phyloP scores from a whole-genome alignment of 30 jellyfish, hydroid and myxozoan genomes.

The Catostylus mosaicus region DNA sequence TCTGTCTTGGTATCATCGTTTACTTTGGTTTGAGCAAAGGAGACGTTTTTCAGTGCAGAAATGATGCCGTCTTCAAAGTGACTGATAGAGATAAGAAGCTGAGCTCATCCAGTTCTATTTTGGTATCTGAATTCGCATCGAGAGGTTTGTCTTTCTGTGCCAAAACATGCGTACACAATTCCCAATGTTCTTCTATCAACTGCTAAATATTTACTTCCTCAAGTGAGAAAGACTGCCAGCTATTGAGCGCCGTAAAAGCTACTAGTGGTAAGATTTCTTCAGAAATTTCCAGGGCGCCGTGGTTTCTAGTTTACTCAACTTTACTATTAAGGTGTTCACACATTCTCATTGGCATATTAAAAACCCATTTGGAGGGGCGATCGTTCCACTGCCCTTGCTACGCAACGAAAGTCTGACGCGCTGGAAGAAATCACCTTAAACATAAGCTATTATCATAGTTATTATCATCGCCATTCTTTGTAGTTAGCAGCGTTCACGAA shows the following conservation, averaged over 20 bases:
- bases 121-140: background rate
- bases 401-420: no score
- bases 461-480: no score
- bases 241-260: background rate
- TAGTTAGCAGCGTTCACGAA: no score
- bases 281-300: no score
- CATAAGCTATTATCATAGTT: no score
- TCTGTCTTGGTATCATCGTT: background rate
- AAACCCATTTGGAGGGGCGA: no score
- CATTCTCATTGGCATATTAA: no score
- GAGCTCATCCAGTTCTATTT: background rate
- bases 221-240: background rate
- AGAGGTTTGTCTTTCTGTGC: background rate
- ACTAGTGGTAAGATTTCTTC: background rate
- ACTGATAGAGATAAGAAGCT: slow-evolving; percentile 1
- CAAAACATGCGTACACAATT: background rate
- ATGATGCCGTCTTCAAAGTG: slow-evolving; percentile 1
- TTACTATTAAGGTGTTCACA: no score
- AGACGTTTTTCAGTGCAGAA: slow-evolving; percentile 18
- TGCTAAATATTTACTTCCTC: background rate
- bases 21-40: background rate
- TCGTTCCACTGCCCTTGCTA: no score
- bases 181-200: slow-evolving; percentile 11
- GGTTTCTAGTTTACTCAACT: no score
- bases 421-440: no score